Conservation (phyloP, 2,113 vertebrate species). For the Pseudonaja textilis region DNA sequence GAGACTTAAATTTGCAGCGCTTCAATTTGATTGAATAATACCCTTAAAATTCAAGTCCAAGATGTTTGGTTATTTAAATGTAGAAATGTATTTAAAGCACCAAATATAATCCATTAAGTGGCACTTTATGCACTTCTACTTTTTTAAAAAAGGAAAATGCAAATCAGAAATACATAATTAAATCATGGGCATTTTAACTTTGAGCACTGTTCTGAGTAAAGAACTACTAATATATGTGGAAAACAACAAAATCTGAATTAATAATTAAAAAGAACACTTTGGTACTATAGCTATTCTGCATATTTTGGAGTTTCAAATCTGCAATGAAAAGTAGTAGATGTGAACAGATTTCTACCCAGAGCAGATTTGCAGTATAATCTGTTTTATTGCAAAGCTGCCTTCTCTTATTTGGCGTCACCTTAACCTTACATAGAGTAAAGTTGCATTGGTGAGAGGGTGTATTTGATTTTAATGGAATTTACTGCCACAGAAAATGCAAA, state of each 20-base stretch:
- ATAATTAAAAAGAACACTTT: background rate
- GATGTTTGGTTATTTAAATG: background rate
- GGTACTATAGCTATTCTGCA: background rate
- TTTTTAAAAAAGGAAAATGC: background rate
- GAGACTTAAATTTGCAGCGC: background rate
- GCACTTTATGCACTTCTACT: constrained; percentile 46
- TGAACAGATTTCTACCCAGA: background rate
- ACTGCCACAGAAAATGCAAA: background rate
- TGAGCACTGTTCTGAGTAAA: background rate
- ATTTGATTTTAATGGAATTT: background rate
- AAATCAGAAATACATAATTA: constrained; percentile 20
- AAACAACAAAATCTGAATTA: constrained; percentile 1
- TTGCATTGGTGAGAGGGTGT: background rate
- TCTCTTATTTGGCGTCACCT: background rate
- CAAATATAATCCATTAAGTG: background rate
- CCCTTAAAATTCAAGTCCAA: background rate
- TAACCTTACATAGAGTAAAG: background rate
- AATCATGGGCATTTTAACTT: constrained; percentile 8
- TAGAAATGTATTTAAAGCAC: background rate
- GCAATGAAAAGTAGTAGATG: background rate
- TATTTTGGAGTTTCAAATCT: background rate
- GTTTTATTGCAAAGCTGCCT: background rate
- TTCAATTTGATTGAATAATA: background rate
- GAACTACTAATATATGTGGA: constrained; percentile 40
- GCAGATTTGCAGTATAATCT: background rate